phyloP scores from a whole-genome alignment of 2,797 vertebrate genomes.

The Argya squamiceps region DNA sequence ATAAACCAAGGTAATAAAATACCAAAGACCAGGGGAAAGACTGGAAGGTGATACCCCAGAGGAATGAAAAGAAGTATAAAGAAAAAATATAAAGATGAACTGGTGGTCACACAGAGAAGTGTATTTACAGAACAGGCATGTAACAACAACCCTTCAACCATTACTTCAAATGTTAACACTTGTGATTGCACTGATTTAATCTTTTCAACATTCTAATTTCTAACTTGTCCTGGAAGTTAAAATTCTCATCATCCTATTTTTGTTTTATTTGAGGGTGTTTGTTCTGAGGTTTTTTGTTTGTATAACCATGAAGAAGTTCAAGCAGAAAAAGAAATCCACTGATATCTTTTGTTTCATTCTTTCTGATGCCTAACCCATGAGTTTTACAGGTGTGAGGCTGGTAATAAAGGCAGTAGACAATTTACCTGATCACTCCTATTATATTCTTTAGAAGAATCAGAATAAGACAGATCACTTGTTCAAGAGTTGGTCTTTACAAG shows the following conservation, averaged over 20 bases:
- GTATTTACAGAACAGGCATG: accelerated
- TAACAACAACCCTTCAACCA: not conserved
- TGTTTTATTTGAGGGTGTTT: not conserved
- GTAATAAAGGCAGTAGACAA: not conserved
- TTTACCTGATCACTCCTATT: not conserved
- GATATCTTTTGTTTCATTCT: not conserved
- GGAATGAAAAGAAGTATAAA: not conserved
- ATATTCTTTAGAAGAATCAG: not conserved
- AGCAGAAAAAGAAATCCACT: not conserved
- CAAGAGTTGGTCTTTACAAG: accelerated
- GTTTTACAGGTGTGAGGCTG: not conserved
- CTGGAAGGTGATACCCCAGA: not conserved
- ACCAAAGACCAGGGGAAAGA: not conserved
- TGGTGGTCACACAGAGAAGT: not conserved
- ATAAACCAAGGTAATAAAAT: not conserved
- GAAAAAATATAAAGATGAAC: not conserved
- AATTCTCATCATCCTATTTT: not conserved
- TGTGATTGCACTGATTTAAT: not conserved
- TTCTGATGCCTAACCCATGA: not conserved
- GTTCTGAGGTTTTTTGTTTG: accelerated
- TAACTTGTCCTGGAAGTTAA: not conserved
- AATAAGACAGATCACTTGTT: not conserved
- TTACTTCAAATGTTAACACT: not conserved
- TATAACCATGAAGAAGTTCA: not conserved
- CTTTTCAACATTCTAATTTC: not conserved